Percentiles rank a stretch among this genome's conserved stretches.
phyloP scores from a whole-genome alignment of 2,888 invertebrate species.

The Arenicola marina region DNA sequence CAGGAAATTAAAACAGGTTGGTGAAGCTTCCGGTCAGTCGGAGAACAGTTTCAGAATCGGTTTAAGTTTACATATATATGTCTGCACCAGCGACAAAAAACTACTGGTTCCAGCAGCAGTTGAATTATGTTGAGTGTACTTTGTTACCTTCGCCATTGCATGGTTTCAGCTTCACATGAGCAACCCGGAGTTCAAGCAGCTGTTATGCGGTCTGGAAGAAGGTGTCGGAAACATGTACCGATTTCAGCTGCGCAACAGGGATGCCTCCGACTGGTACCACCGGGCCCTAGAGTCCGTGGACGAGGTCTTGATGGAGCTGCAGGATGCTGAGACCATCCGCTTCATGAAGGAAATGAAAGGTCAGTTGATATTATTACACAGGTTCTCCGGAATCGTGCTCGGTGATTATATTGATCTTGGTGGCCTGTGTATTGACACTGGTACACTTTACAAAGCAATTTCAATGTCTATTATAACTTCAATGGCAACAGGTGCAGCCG shows the following conservation, averaged over 20 bases:
- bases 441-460: too few species aligned
- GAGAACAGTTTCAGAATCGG: neutral
- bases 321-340: neutral
- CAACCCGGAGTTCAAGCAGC: neutral
- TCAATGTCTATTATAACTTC: too few species aligned
- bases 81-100: neutral
- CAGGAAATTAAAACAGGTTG: neutral
- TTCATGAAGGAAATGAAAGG: slow-evolving; percentile 1
- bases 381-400: neutral
- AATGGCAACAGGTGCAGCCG: too few species aligned
- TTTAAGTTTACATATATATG: neutral
- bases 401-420: neutral
- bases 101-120: neutral
- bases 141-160: neutral
- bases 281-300: neutral
- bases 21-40: too few species aligned
- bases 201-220: neutral
- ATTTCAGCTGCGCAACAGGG: neutral
- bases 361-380: neutral
- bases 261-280: neutral
- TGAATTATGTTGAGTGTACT: neutral
- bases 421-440: neutral
- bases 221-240: neutral
- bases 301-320: neutral
- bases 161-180: neutral